Conservation (phyloP, 2,888 invertebrate species). For the Tetrapedia diversipes region DNA sequence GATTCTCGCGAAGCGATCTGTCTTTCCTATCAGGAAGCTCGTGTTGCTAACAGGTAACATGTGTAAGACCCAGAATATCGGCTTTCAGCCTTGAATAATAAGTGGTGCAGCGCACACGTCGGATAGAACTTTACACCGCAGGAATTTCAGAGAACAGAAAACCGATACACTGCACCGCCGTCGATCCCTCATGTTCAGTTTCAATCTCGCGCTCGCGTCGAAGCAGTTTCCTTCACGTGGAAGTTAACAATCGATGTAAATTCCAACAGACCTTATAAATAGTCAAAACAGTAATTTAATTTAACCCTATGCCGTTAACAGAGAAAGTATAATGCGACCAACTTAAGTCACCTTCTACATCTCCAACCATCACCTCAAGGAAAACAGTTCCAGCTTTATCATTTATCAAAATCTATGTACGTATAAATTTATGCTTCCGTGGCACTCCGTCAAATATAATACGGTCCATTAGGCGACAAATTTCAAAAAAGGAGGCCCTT, state of each 20-base stretch:
- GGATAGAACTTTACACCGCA: slow-evolving; percentile 42
- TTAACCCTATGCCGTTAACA: not conserved
- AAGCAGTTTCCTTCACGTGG: not conserved
- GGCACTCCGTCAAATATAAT: not conserved
- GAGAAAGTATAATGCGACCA: not conserved
- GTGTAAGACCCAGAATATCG: slow-evolving; percentile 65
- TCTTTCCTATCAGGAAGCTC: slow-evolving; percentile 68
- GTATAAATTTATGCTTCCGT: not conserved
- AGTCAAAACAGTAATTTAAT: not conserved
- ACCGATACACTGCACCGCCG: slow-evolving; percentile 40
- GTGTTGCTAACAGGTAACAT: slow-evolving; percentile 66
- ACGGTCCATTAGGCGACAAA: slow-evolving; percentile 3
- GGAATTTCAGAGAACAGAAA: slow-evolving; percentile 48
- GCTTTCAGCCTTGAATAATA: slow-evolving; percentile 66
- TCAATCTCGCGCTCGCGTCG: not conserved
- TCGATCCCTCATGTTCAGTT: slow-evolving; percentile 18
- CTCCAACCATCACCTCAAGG: not conserved
- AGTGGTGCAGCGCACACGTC: slow-evolving; percentile 54
- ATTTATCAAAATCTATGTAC: not conserved
- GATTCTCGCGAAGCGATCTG: slow-evolving; percentile 62
- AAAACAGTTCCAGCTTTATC: not conserved
- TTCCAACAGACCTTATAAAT: not conserved
- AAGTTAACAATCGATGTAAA: not conserved
- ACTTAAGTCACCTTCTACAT: not conserved
- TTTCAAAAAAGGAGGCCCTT: not conserved